Conservation (phyloP, 2,888 invertebrate species). For the Drosophila picticornis region DNA sequence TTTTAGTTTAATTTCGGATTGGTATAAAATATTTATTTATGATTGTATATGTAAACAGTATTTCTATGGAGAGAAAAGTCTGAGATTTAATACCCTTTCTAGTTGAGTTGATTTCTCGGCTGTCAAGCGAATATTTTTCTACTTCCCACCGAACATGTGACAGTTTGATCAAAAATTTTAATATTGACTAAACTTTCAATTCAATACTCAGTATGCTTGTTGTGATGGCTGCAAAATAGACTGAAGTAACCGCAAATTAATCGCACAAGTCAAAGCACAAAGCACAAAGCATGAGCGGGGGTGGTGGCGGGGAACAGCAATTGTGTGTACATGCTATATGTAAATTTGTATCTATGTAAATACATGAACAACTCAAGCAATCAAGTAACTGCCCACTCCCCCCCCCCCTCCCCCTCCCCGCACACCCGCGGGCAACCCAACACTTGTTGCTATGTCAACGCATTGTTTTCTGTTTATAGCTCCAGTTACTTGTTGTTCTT, state of each 20-base stretch:
- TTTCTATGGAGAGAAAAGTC: neutral
- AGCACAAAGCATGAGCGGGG: neutral
- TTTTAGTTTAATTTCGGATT: neutral
- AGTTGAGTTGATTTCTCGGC: neutral
- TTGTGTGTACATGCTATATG: neutral
- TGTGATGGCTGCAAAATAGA: neutral
- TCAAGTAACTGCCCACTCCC: conserved; percentile 12
- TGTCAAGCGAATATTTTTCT: neutral
- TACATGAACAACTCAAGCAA: conserved; percentile 3
- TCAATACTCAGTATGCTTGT: neutral
- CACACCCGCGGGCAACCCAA: conserved; percentile 11
- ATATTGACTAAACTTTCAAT: neutral
- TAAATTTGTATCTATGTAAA: neutral
- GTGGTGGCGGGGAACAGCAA: neutral
- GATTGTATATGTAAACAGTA: too few relatives aligned
- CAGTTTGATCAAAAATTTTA: neutral
- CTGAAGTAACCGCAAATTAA: conserved; percentile 50
- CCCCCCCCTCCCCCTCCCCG: too few relatives aligned
- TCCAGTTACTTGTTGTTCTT: conserved; percentile 12
- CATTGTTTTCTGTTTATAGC: conserved; percentile 42
- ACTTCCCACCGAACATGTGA: neutral
- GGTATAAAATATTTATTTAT: neutral
- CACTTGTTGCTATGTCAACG: conserved; percentile 80
- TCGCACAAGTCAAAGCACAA: conserved; percentile 24
- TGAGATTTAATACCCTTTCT: neutral